A percentile compares a stretch with the other conserved stretches of the same genome.
phyloP scores from a whole-genome alignment of 1,140 invertebrate species.

The Trachelipus rathkii region DNA sequence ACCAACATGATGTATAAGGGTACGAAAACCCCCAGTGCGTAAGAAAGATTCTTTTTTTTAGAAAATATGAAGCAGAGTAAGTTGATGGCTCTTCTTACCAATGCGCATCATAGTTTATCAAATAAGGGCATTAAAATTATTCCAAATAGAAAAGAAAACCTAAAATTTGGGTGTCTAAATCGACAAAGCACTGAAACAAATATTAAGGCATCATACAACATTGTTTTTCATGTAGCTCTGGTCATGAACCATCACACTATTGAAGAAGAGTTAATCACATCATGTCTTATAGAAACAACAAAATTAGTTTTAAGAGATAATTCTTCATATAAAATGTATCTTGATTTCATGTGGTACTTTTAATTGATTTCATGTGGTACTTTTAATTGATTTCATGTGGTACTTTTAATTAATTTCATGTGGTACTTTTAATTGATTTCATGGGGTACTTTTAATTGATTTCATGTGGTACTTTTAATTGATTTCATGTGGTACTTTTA shows the following conservation, averaged over 20 bases:
- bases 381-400: too few species aligned
- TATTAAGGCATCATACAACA: neutral
- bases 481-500: too few species aligned
- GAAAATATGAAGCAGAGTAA: neutral
- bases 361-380: too few species aligned
- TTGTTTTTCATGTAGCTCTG: neutral
- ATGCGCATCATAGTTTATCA: neutral
- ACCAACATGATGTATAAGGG: neutral
- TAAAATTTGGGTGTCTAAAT: neutral
- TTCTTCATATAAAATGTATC: neutral
- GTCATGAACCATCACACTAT: neutral
- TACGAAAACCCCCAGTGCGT: neutral
- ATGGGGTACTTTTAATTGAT: too few species aligned
- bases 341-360: conserved; percentile 29
- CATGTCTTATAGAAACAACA: neutral
- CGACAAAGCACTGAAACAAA: neutral
- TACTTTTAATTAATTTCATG: too few species aligned
- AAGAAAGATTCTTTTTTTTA: neutral
- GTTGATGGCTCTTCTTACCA: neutral
- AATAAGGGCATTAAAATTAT: neutral
- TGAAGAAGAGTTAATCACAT: neutral
- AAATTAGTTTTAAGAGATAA: neutral
- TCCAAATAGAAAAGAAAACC: neutral
- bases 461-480: too few species aligned
- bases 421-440: too few species aligned